Conservation (phyloP, 1,140 invertebrate species). For the Drosophila melanica region DNA sequence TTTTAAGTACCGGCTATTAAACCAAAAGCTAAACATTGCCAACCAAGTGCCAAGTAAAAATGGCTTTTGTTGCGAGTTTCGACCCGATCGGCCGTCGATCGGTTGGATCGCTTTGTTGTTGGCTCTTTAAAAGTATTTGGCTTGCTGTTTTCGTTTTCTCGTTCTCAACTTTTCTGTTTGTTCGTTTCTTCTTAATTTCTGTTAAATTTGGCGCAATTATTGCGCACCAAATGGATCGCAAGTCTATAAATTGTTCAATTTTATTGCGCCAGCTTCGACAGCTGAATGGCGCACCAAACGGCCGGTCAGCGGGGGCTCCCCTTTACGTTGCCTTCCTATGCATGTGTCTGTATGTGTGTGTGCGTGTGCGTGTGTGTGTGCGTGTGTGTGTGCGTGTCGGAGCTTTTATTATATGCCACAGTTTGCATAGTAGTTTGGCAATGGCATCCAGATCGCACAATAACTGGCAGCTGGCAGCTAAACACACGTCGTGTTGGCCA, state of each 20-base stretch:
- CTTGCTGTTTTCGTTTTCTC: slow-evolving; percentile 22
- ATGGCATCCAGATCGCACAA: slow-evolving; percentile 51
- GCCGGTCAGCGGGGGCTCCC: slow-evolving; percentile 9
- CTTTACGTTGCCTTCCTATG: not conserved
- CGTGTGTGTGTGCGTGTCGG: slow-evolving; percentile 28
- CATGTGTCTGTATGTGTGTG: not conserved
- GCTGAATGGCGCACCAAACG: slow-evolving; percentile 65
- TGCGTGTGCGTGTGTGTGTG: slow-evolving; percentile 3
- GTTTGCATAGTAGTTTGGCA: slow-evolving; percentile 79
- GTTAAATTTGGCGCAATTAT: slow-evolving; percentile 81
- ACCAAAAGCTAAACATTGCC: slow-evolving; percentile 75
- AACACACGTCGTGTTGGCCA: slow-evolving; percentile 55
- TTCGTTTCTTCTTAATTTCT: slow-evolving; percentile 60
- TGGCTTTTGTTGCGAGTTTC: slow-evolving; percentile 44
- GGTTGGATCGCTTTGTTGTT: slow-evolving; percentile 27
- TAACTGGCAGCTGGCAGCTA: slow-evolving; percentile 31
- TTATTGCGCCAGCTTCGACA: slow-evolving; percentile 82
- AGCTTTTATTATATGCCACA: slow-evolving; percentile 55
- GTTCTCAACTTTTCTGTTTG: slow-evolving; percentile 25
- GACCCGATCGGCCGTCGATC: not conserved
- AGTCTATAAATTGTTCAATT: slow-evolving; percentile 83
- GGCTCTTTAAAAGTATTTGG: slow-evolving; percentile 19
- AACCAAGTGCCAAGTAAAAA: slow-evolving; percentile 62
- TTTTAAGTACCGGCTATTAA: slow-evolving; percentile 78
- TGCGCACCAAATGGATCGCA: slow-evolving; percentile 79